A percentile compares a stretch with the other conserved stretches of the same genome.
phyloP scores from a whole-genome alignment of 2,113 vertebrate genomes.

The Gopherus flavomarginatus region DNA sequence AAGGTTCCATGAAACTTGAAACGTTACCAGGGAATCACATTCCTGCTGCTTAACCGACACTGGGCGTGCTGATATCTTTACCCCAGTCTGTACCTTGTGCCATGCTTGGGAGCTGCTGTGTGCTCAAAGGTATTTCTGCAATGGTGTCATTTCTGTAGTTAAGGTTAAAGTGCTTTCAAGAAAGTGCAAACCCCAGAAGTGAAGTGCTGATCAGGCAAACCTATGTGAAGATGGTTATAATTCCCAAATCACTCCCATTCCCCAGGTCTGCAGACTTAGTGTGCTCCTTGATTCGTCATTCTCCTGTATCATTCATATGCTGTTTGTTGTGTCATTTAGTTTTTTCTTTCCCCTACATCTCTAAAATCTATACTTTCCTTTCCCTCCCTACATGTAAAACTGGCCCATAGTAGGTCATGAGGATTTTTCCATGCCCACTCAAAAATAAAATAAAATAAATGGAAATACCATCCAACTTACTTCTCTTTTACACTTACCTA shows the following conservation, averaged over 20 bases:
- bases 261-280: background rate
- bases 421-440: background rate
- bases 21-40: background rate
- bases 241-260: background rate
- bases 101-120: background rate
- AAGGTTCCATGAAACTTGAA: background rate
- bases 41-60: background rate
- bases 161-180: background rate
- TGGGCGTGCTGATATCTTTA: background rate
- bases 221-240: background rate
- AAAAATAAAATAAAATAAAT: background rate
- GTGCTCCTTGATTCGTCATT: background rate
- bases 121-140: background rate
- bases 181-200: background rate
- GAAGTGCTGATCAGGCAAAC: background rate
- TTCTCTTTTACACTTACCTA: background rate
- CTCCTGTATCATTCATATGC: rapidly evolving
- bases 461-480: background rate
- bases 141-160: background rate
- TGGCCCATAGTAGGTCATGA: background rate
- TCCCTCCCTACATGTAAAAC: background rate
- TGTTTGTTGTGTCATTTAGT: background rate
- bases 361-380: background rate
- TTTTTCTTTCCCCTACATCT: background rate
- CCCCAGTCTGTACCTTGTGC: rapidly evolving